Conservation (phyloP, 2,113 vertebrate species). For the Furnarius figulus region DNA sequence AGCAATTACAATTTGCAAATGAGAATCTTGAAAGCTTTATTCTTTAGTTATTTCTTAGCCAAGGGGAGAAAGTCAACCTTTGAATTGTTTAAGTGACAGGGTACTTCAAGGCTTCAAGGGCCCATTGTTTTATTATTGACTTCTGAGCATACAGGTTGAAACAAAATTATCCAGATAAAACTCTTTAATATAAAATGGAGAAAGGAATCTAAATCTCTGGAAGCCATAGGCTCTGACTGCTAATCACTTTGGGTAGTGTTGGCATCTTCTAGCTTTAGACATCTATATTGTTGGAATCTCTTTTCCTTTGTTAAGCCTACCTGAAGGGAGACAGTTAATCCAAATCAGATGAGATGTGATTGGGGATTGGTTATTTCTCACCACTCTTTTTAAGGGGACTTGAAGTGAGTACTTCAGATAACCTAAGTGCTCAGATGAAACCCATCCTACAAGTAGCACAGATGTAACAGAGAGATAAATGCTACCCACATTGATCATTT, state of each 20-base stretch:
- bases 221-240: not conserved
- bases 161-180: not conserved
- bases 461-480: not conserved
- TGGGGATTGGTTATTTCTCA: not conserved
- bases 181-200: conserved; percentile 36
- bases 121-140: not conserved
- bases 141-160: not conserved
- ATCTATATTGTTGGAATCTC: not conserved
- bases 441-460: not conserved
- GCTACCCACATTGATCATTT: not conserved
- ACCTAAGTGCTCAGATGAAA: not conserved
- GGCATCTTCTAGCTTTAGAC: not conserved
- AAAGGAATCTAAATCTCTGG: not conserved
- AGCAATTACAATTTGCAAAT: not conserved
- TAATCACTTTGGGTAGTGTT: not conserved
- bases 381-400: not conserved
- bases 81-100: not conserved
- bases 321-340: not conserved
- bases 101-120: conserved; percentile 16
- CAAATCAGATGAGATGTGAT: not conserved
- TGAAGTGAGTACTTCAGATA: not conserved
- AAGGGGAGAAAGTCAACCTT: not conserved
- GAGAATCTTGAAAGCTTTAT: not conserved
- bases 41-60: not conserved
- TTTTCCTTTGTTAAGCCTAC: not conserved